Evolutionary conservation across 2,888 invertebrate species (phyloP).

Genomic region (Trachelus troglodyta): DNA sequence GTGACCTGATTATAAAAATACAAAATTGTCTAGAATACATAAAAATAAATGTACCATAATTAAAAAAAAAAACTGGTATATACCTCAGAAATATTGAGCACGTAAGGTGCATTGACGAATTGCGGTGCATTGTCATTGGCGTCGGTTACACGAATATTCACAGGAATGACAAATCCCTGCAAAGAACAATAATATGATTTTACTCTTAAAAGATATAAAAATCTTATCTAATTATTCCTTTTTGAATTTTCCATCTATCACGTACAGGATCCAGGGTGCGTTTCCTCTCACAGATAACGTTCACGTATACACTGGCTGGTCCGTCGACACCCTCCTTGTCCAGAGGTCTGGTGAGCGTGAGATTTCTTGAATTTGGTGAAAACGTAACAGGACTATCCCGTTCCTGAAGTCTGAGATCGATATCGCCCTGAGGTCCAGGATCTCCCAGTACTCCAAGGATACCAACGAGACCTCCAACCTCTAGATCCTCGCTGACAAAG

Average conservation of each 20-base stretch:
- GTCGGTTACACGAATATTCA: constrained; percentile 88
- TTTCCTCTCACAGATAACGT: constrained; percentile 85
- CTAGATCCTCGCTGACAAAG: constrained; percentile 87
- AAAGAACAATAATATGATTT: constrained; percentile 29
- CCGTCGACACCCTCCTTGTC: constrained; percentile 89
- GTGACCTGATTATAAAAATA: constrained; percentile 63
- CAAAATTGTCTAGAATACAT: background rate
- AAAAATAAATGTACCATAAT: constrained; percentile 12
- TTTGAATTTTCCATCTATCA: background rate
- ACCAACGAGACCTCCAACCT: constrained; percentile 84
- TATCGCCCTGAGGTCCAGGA: constrained; percentile 80
- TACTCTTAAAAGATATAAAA: background rate
- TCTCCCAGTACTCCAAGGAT: constrained; percentile 85
- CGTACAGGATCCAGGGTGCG: constrained; percentile 82
- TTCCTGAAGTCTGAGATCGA: constrained; percentile 82
- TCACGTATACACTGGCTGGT: constrained; percentile 86
- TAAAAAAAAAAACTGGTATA: background rate
- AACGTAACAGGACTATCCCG: constrained; percentile 83
- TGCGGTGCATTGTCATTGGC: constrained; percentile 91
- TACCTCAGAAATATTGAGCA: constrained; percentile 86
- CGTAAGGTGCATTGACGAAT: constrained; percentile 85
- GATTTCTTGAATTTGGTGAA: constrained; percentile 80
- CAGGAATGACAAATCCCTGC: constrained; percentile 82
- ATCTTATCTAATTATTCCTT: background rate
- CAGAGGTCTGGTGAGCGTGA: constrained; percentile 80